Conservation (phyloP, 2,113 vertebrate species). For the Varanus komodoensis region DNA sequence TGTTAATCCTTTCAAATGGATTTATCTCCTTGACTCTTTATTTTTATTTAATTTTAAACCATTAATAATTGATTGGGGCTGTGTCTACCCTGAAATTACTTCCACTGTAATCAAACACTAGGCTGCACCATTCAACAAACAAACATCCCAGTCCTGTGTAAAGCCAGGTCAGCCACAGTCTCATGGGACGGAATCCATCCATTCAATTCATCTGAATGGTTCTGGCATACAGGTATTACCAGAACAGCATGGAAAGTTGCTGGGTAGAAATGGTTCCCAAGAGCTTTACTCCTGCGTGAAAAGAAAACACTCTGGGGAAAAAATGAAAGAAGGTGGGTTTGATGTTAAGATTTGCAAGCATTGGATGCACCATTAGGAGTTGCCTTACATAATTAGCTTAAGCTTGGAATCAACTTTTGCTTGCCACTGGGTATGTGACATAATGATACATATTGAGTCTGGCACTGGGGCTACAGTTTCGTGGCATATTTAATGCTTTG, state of each 20-base stretch:
- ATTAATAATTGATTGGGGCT: neutral
- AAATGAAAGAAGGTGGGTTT: neutral
- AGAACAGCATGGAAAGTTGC: neutral
- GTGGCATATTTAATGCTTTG: neutral
- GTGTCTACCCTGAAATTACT: neutral
- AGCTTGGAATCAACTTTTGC: rapidly evolving
- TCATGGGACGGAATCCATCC: neutral
- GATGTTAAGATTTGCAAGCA: neutral
- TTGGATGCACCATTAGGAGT: neutral
- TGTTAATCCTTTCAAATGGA: neutral
- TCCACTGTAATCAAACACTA: neutral
- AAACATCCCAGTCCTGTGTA: neutral
- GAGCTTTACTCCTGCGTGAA: neutral
- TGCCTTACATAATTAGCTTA: neutral
- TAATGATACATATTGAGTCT: neutral
- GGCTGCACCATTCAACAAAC: neutral
- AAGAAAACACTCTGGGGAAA: neutral
- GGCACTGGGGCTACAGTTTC: neutral
- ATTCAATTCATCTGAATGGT: neutral
- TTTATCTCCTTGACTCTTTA: neutral
- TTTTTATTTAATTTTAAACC: no score
- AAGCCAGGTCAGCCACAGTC: neutral
- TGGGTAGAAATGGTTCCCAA: neutral
- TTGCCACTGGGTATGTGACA: neutral
- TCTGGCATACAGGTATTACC: neutral